These are phyloP conservation scores for Microcebus griseorufus DNA, from an alignment of 2,113 vertebrate genomes.

Conservation along the genomic window DNA sequence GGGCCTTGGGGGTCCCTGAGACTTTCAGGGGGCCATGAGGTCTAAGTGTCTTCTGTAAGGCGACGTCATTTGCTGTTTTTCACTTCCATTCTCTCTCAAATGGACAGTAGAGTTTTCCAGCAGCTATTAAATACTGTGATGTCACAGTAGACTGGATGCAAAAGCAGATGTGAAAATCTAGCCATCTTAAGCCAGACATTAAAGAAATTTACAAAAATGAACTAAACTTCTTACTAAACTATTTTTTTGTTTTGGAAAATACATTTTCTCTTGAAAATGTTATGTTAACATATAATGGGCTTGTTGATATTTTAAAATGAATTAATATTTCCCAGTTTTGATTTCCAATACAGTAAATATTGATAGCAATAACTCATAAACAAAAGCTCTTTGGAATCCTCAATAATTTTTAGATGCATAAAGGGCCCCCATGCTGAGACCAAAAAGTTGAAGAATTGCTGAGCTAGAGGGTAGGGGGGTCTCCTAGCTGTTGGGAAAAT, in stretches of 20 bases:
- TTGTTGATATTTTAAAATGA: slow-evolving; percentile 2
- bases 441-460: background rate
- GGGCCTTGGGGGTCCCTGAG: background rate
- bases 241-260: background rate
- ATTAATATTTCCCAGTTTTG: slow-evolving; percentile 43
- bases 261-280: slow-evolving; percentile 33
- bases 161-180: background rate
- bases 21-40: background rate
- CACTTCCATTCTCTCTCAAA: background rate
- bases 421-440: background rate
- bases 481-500: background rate
- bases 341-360: background rate
- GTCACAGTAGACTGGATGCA: background rate
- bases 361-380: background rate
- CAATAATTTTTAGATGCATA: background rate
- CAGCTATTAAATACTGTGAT: background rate
- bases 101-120: background rate
- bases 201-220: background rate
- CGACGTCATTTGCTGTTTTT: background rate
- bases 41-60: background rate
- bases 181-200: background rate
- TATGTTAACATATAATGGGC: background rate
- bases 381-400: background rate
- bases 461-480: background rate
- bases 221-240: background rate